Base-by-base conservation (phyloP, 2,797 vertebrate species). In the Pangasius sanitwongsei region DNA sequence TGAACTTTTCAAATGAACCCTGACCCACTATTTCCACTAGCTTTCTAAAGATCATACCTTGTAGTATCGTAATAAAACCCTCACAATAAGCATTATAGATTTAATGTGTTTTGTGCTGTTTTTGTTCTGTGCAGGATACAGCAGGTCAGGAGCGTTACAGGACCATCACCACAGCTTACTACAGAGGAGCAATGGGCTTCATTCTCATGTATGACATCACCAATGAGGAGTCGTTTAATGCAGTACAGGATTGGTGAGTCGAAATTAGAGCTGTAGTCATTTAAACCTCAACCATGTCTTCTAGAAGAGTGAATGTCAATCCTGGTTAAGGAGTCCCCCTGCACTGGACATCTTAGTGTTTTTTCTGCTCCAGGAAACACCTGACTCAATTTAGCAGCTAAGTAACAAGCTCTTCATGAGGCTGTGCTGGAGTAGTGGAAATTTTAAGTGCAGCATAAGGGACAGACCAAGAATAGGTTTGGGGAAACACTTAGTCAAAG, bases 121-220 rank as follows among this genome's bases (percentile, higher is more conserved):
- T 72, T 89, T 6, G 7, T 50, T 7, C 1, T 86, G 25, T 81
- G 25, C 85, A 99, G 98, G 98, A 99, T 93, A 99, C 98, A 6
- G 98, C 98, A n/a, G 98, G 98, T 37, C 98, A 99, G 93, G 98
- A 99, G 92, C 95, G 98, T 18, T 99, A 99, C 92, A 96, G 98
- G 92, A 99, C 98, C 89, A 99, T 99, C 93, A 99, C 98, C 83
- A 99, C 98, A 3, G 98, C 98, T 23, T 99, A 99, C 93, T 99
- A 99, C 91, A 96, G 98, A 63, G 98, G 98, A 16, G 98, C 98
- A 89, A 99, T 99, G 98, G 98, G 98, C 92, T 99, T 99, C 89
- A 98, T 99, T 92, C 97, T 99, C 89, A 99, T 99, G 98, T 99
- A 98, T 70, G 98, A 99, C 93, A 97, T 99, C 93, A 97, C 97